Evolutionary conservation across 2,797 vertebrate genomes (phyloP).

Genomic region (Argentina silus): DNA sequence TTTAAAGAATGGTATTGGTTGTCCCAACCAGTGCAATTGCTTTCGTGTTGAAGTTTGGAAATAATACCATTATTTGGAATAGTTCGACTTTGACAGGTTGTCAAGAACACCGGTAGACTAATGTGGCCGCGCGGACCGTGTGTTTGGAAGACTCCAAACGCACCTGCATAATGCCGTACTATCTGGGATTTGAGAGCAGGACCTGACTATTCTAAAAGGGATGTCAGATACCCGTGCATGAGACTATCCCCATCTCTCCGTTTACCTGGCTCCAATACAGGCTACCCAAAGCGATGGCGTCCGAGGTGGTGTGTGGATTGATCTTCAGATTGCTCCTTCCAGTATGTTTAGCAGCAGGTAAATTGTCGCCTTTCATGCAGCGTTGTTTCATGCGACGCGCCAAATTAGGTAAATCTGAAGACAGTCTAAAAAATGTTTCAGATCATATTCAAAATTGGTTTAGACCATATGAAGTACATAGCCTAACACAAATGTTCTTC

Average conservation of each 20-base stretch:
- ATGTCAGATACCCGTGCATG: constrained; percentile 59
- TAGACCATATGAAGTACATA: neutral
- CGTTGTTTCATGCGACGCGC: neutral
- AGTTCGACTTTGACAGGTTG: constrained; percentile 52
- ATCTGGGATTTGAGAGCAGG: constrained; percentile 63
- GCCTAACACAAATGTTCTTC: neutral
- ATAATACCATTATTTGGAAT: constrained; percentile 42
- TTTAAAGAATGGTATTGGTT: constrained; percentile 22
- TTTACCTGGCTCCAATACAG: constrained; percentile 51
- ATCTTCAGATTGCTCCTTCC: constrained; percentile 94
- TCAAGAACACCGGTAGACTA: constrained; percentile 37
- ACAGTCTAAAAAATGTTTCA: neutral
- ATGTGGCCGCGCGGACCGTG: constrained; percentile 39
- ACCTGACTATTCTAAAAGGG: constrained; percentile 58
- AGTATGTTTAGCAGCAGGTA: constrained; percentile 90
- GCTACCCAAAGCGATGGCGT: constrained; percentile 83
- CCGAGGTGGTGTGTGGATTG: constrained; percentile 92
- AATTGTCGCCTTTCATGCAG: constrained; percentile 49
- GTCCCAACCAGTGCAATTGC: constrained; percentile 26
- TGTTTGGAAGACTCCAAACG: constrained; percentile 44
- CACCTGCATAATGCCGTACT: constrained; percentile 64
- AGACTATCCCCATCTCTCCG: constrained; percentile 33
- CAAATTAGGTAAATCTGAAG: neutral
- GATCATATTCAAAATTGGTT: neutral
- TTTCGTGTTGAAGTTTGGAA: constrained; percentile 33